Percentiles rank a stretch among this genome's conserved stretches.
Conservation (phyloP, 2,113 vertebrate species). For the Podarcis raffonei region DNA sequence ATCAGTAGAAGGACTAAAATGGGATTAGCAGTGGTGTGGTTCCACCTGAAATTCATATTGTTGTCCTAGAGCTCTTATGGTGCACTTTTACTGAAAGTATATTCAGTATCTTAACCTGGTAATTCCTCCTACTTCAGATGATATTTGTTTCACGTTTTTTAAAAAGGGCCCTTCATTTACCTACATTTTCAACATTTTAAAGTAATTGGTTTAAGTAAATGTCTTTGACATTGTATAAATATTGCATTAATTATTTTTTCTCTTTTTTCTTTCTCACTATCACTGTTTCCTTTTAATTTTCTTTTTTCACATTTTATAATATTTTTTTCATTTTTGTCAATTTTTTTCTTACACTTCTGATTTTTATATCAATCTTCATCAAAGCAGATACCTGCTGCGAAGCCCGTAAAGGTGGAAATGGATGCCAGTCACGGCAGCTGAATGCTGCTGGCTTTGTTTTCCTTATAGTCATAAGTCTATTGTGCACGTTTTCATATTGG, state of each 20-base stretch:
- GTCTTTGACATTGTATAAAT: slow-evolving; percentile 55
- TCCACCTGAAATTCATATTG: background rate
- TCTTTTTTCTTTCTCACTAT: slow-evolving; percentile 64
- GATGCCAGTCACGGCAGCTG: slow-evolving; percentile 75
- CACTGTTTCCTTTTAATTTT: slow-evolving; percentile 54
- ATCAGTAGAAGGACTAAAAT: background rate
- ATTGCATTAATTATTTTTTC: slow-evolving; percentile 65
- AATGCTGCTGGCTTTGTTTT: slow-evolving; percentile 71
- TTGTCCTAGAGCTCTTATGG: background rate
- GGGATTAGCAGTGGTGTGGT: background rate
- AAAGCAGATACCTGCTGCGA: slow-evolving; percentile 78
- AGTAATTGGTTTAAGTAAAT: slow-evolving; percentile 47
- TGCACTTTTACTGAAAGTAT: background rate
- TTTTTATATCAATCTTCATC: slow-evolving; percentile 68
- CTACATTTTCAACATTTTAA: slow-evolving; percentile 5
- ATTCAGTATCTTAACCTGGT: background rate
- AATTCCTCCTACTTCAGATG: background rate
- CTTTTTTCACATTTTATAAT: slow-evolving; percentile 44
- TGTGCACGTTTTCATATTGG: slow-evolving; percentile 65
- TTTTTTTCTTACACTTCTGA: slow-evolving; percentile 41
- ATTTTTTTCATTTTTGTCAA: slow-evolving; percentile 41
- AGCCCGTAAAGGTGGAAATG: slow-evolving; percentile 72
- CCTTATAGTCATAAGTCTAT: slow-evolving; percentile 64
- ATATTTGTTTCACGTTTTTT: background rate
- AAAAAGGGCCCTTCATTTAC: slow-evolving; percentile 3